Percentiles rank a stretch among this genome's conserved stretches.
Conservation (phyloP, 1,140 invertebrate genomes). For the Medauroidea extradentata region DNA sequence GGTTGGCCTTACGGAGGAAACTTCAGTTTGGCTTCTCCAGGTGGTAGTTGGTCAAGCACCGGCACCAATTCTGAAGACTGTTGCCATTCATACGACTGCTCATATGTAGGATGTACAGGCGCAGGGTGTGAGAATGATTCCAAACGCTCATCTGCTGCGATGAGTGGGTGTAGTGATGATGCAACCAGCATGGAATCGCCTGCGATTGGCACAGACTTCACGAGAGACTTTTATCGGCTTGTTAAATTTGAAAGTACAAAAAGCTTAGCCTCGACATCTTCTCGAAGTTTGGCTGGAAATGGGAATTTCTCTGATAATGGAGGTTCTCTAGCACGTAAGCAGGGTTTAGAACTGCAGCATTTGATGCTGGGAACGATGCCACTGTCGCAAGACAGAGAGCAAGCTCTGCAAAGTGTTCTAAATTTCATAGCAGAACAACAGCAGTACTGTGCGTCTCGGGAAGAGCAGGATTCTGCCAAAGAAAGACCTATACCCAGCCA, state of each 20-base stretch:
- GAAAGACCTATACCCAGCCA: neutral
- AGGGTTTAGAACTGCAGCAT: neutral
- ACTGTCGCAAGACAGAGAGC: constrained; percentile 54
- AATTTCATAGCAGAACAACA: constrained; percentile 72
- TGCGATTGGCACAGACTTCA: constrained; percentile 65
- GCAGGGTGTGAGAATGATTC: constrained; percentile 37
- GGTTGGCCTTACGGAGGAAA: constrained; percentile 3
- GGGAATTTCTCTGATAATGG: neutral
- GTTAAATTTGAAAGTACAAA: constrained; percentile 77
- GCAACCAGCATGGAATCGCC: constrained; percentile 53
- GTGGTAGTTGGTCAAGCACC: constrained; percentile 59
- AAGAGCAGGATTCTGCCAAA: constrained; percentile 6
- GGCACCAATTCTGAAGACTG: constrained; percentile 45
- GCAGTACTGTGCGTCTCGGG: constrained; percentile 50
- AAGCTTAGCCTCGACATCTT: constrained; percentile 70
- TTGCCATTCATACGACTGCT: constrained; percentile 36
- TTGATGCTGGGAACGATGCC: neutral
- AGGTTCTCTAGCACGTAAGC: neutral
- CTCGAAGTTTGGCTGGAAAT: constrained; percentile 38
- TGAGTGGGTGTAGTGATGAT: constrained; percentile 59
- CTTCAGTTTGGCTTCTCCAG: constrained; percentile 49
- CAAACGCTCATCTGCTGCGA: constrained; percentile 62
- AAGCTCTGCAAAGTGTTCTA: constrained; percentile 65
- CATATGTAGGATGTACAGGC: neutral
- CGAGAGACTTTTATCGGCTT: constrained; percentile 68